Evolutionary conservation across 2,888 invertebrate species (phyloP).

Genomic region (Trachelus iudaicus): DNA sequence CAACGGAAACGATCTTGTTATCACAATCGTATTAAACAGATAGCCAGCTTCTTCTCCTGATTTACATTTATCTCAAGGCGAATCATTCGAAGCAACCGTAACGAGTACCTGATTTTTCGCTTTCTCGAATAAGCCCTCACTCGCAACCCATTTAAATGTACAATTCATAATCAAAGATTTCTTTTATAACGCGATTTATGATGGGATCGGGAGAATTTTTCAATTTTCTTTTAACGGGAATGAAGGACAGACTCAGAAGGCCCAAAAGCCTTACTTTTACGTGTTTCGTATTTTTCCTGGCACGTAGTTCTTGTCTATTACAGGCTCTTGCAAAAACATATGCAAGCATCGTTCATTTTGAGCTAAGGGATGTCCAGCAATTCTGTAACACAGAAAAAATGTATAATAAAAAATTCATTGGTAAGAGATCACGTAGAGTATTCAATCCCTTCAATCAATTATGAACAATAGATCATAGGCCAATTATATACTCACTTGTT

Average conservation of each 20-base stretch:
- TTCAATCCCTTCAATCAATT: not conserved
- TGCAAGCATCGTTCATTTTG: slow-evolving; percentile 99
- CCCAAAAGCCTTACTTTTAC: slow-evolving; percentile 65
- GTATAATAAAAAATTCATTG: not conserved
- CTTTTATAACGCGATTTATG: not conserved
- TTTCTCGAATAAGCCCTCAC: not conserved
- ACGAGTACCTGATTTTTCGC: not conserved
- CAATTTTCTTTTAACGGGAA: not conserved
- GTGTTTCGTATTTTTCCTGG: slow-evolving; percentile 99
- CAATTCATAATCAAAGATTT: not conserved
- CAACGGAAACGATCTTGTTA: not conserved
- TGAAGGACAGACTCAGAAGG: not conserved
- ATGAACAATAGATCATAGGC: not conserved
- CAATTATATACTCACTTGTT: slow-evolving; percentile 81
- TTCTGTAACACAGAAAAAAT: slow-evolving; percentile 70
- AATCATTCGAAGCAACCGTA: not conserved
- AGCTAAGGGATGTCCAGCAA: slow-evolving; percentile 98
- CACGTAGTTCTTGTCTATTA: slow-evolving; percentile 99
- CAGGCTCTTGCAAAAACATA: slow-evolving; percentile 98
- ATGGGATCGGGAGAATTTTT: not conserved
- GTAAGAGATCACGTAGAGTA: not conserved
- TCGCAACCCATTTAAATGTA: not conserved
- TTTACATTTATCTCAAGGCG: not conserved
- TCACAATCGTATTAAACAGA: not conserved
- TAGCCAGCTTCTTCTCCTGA: not conserved